Evolutionary conservation across 1,140 invertebrate genomes (phyloP).

Genomic region (Macrotrachela quadricornifera): DNA sequence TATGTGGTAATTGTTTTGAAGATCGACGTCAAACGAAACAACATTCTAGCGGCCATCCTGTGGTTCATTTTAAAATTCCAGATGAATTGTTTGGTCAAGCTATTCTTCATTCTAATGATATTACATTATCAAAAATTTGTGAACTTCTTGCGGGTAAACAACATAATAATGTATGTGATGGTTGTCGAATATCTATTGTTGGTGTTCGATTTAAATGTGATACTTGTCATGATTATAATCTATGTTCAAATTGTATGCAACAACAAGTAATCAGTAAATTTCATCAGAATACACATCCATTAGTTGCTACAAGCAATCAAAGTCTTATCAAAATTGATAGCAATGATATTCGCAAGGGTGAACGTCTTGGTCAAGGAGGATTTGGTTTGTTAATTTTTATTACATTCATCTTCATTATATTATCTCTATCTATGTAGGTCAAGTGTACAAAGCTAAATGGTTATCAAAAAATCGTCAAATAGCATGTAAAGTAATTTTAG

Average conservation of each 20-base stretch:
- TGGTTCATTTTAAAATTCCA: neutral
- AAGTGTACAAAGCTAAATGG: no score
- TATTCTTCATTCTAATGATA: no score
- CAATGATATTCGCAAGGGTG: neutral
- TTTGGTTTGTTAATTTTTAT: no score
- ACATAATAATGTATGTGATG: neutral
- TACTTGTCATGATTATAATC: neutral
- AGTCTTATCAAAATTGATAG: neutral
- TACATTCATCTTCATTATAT: no score
- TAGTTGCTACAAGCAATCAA: neutral
- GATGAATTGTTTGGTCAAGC: neutral
- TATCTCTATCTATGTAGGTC: no score
- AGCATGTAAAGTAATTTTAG: neutral
- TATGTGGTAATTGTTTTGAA: conserved; percentile 1
- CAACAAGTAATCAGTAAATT: neutral
- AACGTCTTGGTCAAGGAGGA: neutral
- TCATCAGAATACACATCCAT: no score
- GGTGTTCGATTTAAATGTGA: neutral
- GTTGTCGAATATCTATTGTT: neutral
- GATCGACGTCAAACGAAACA: neutral
- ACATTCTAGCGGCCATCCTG: neutral
- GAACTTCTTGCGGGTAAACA: no score
- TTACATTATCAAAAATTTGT: no score
- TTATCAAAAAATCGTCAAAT: no score
- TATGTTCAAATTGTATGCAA: neutral